Base-by-base conservation (phyloP, 2,888 invertebrate species). In the Gastracanthus pulcherrimus region DNA sequence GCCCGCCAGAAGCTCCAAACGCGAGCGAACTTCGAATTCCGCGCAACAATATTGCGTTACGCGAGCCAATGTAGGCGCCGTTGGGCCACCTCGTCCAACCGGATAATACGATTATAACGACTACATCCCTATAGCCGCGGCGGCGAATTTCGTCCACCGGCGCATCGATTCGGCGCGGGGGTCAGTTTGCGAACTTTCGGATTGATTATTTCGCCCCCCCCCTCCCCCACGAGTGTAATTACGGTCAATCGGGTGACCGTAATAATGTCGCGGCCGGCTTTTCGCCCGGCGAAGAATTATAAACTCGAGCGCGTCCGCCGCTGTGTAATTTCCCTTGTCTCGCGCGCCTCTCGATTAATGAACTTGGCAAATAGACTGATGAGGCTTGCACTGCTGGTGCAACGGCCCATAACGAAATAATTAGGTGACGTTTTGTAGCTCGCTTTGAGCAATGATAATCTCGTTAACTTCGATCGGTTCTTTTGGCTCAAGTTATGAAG, bases 91-190 rank as follows among this genome's bases (percentile, higher is more conserved):
- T 69, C 34, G 51, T 38, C 38, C 29, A 16, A 19, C 51, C 51
- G 62, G 62, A 26, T 70, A 77, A 77, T 71, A 19, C 36, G 26
- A 70, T 70, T 77, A 70, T 16, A 29, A 70, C 34, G 48, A 13
- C 19, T 7, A 51, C 13, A 38, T n/a, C n/a, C n/a, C n/a, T n/a
- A n/a, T n/a, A 7, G 34, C 45, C 62, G 26, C 76, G 38, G 9
- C 58, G 13, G 26, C 60, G 16, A 26, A 60, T 48, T n/a, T n/a
- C n/a, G n/a, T n/a, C n/a, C n/a, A n/a, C n/a, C n/a, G n/a, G n/a
- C n/a, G 29, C 31, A 34, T 51, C 29, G 19, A 23, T 1, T 11
- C n/a, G n/a, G 36, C 41, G 23, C 13, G 55, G 6, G 41, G 6
- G 38, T n/a, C 64, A 26, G 45, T 72, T 72, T 60, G 29, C 45